Evolutionary conservation across 2,888 invertebrate species (phyloP), one percentile per base, ranked within the genome.

Genomic region (Heteromyza rotundicornis): DNA sequence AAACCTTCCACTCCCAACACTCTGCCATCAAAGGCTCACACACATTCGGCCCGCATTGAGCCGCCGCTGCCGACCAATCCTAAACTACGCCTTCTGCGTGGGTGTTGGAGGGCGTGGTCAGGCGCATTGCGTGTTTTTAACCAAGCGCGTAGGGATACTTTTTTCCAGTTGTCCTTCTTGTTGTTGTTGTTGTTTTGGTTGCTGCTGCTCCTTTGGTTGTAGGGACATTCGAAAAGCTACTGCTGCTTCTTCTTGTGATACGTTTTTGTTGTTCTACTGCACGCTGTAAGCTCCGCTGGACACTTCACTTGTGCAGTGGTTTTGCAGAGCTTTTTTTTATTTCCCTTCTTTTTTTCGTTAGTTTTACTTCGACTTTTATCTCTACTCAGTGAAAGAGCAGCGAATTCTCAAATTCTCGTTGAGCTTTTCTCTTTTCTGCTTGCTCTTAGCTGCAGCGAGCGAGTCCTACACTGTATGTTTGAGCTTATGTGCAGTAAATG

Each of bases 31-130:
- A n/a, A 22, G 17, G 27, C 7, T 10, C 10, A 27, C 27, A 7
- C 19, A 19, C 24, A 20, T 17, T 24, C n/a, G 2, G 51, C 22
- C 44, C 23, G 16, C n/a, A n/a, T n/a, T n/a, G n/a, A n/a, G n/a
- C n/a, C n/a, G n/a, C n/a, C n/a, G n/a, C 65, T 22, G 19, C 36
- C 65, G 58, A 57, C 67, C 67, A 67, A 67, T 67, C 64, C 64
- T 60, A 67, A 57, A 59, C 32, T 65, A 63, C 47, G 47, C 47
- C 47, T 47, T 19, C 14, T 47, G 47, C 47, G 47, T 47, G 47
- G 47, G 47, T 19, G 47, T 47, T 20, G 17, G 47, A 57, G 57
- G 63, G 63, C 60, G 63, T 63, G 60, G 63, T 47, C 50, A 63
- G 8, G 7, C 49, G 49, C 57, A 51, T 54, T 67, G 66, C 66